Conservation (phyloP, 2,113 vertebrate genomes). For the Oenanthe melanoleuca region DNA sequence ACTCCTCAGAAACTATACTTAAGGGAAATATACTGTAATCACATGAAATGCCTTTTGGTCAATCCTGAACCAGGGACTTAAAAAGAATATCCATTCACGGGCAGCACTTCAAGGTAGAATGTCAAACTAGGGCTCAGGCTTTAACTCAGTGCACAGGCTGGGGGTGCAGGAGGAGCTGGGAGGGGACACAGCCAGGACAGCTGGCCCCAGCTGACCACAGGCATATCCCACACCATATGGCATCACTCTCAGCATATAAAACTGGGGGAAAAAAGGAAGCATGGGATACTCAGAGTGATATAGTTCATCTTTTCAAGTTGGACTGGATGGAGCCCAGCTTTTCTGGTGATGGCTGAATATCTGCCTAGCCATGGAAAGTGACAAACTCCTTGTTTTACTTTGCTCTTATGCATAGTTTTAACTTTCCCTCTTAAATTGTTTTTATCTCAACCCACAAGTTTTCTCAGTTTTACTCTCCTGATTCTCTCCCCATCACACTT, state of each 20-base stretch:
- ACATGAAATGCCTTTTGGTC: not conserved
- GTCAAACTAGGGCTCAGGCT: not conserved
- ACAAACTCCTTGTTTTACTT: not conserved
- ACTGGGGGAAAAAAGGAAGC: not conserved
- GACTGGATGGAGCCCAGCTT: not conserved
- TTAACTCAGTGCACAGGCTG: not conserved
- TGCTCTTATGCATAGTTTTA: not conserved
- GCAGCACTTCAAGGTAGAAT: not conserved
- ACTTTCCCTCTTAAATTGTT: not conserved
- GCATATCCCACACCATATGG: fast-evolving
- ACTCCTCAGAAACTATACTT: not conserved
- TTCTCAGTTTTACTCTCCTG: not conserved
- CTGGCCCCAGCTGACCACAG: not conserved
- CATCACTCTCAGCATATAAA: not conserved
- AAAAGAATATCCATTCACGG: not conserved
- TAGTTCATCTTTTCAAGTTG: not conserved
- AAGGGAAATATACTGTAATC: not conserved
- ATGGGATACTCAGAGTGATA: not conserved
- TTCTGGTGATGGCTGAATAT: not conserved
- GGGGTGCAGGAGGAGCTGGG: not conserved
- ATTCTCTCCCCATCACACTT: not conserved
- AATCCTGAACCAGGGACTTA: not conserved
- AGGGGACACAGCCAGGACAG: not conserved
- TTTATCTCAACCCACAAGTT: not conserved
- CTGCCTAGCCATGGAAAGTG: not conserved